phyloP scores from a whole-genome alignment of 1,140 invertebrate genomes.

The Microplitis mediator region DNA sequence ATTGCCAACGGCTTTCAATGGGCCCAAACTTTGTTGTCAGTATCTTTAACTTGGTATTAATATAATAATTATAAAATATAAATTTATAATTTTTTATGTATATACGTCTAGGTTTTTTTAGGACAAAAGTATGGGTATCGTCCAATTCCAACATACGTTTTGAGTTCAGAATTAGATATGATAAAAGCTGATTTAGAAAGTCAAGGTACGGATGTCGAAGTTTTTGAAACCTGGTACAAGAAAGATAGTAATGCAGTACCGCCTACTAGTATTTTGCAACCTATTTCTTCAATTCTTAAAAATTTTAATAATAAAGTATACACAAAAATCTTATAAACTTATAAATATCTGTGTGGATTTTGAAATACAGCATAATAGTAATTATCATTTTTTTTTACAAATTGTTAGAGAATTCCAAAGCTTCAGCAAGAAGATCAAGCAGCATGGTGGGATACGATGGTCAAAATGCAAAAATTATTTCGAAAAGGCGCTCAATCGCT shows the following conservation, averaged over 20 bases:
- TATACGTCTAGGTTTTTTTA: constrained; percentile 77
- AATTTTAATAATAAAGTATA: constrained; percentile 96
- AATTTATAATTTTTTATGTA: constrained; percentile 9
- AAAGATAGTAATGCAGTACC: constrained; percentile 95
- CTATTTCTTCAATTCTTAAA: constrained; percentile 94
- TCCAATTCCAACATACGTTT: constrained; percentile 93
- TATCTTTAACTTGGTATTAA: constrained; percentile 21
- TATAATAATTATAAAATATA: constrained; percentile 4
- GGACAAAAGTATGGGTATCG: constrained; percentile 98
- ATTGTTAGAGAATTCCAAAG: constrained; percentile 83
- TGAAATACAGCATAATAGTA: neutral
- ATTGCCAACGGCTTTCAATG: constrained; percentile 96
- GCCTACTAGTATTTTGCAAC: constrained; percentile 90
- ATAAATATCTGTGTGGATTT: neutral
- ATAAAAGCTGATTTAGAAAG: constrained; percentile 81
- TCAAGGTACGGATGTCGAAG: constrained; percentile 79
- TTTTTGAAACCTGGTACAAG: constrained; percentile 94
- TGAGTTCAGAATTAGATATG: constrained; percentile 88
- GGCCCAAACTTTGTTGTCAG: constrained; percentile 96
- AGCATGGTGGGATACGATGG: constrained; percentile 96
- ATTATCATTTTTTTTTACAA: constrained; percentile 2
- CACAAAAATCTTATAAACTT: neutral
- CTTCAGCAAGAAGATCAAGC: constrained; percentile 94
- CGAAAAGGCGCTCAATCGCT: constrained; percentile 88
- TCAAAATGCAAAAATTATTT: constrained; percentile 93